phyloP scores from a whole-genome alignment of 2,113 vertebrate genomes.

The Vombatus ursinus region DNA sequence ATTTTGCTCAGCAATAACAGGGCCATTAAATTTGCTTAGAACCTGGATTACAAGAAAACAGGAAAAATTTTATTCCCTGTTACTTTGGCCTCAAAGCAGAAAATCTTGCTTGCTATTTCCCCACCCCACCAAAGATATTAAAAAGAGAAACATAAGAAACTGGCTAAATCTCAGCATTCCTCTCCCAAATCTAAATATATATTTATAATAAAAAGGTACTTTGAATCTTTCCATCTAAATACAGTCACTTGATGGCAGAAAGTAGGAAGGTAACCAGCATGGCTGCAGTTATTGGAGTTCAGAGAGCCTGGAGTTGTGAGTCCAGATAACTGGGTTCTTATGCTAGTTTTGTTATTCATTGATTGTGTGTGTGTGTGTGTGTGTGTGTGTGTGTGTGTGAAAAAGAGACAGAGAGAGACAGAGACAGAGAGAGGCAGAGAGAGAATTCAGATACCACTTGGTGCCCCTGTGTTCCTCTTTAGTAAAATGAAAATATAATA shows the following conservation, averaged over 20 bases:
- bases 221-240: neutral
- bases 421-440: neutral
- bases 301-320: neutral
- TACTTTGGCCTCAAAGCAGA: slow-evolving; percentile 54
- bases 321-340: too few relatives aligned
- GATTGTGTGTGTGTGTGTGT: neutral
- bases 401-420: neutral
- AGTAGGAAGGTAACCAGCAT: neutral
- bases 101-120: slow-evolving; percentile 45
- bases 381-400: neutral
- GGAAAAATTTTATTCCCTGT: slow-evolving; percentile 62
- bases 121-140: slow-evolving; percentile 31
- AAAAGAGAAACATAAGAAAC: slow-evolving; percentile 58
- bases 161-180: neutral
- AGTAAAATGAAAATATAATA: too few relatives aligned
- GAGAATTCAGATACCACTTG: neutral
- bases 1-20: slow-evolving; percentile 77
- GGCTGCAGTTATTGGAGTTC: neutral
- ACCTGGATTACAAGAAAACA: slow-evolving; percentile 77
- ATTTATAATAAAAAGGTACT: neutral
- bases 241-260: neutral
- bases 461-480: neutral
- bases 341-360: too few relatives aligned
- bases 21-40: slow-evolving; percentile 78
- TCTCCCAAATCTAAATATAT: neutral